Base-by-base conservation (phyloP, 2,797 vertebrate genomes). In the Gymnothorax javanicus region DNA sequence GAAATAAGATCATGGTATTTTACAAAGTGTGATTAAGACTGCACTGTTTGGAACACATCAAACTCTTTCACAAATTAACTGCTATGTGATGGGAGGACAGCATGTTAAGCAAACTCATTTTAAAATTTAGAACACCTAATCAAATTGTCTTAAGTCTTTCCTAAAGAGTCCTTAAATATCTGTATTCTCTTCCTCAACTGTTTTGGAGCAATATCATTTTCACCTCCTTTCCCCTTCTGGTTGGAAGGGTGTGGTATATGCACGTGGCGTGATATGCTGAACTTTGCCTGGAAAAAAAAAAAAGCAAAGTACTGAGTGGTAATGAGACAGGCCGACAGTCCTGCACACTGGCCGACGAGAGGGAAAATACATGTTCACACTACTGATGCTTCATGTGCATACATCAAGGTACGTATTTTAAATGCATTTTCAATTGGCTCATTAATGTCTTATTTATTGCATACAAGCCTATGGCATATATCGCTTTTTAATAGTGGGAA, bases 261-360 rank as follows among this genome's bases (percentile, higher is more conserved):
- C 20, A 67, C 33, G 56, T 84, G 69, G 58, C 79, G 79, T 86
- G 69, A 91, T 86, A 84, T 79, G 67, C 82, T 90, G 89, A 91
- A 91, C 91, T 91, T 92, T 91, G 90, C 87, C 87, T 87, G 82
- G 73, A 84, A 89, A 71, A 83, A 84, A 84, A 89, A 71, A 83
- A 84, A 82, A n/a, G 60, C 84, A 87, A 89, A 87, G 89, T 59
- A 73, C 75, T 85, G 69, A 86, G 50, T 7, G 33, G 11, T 50
- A 27, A 67, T 50, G 54, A 50, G 25, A 77, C 25, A 73, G 50
- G 25, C 64, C 83, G 62, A 4, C 15, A 75, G 85, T 57, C n/a
- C 77, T 9, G 33, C 84, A 64, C 25, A 56, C 84, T 75, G 33
- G 84, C 57, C 60, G 62, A 23, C 71, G 23, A 52, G 62, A 52